A percentile compares a stretch with the other conserved stretches of the same genome.
Evolutionary conservation across 1,140 invertebrate species (phyloP).

Genomic region (Brachionus plicatilis): DNA sequence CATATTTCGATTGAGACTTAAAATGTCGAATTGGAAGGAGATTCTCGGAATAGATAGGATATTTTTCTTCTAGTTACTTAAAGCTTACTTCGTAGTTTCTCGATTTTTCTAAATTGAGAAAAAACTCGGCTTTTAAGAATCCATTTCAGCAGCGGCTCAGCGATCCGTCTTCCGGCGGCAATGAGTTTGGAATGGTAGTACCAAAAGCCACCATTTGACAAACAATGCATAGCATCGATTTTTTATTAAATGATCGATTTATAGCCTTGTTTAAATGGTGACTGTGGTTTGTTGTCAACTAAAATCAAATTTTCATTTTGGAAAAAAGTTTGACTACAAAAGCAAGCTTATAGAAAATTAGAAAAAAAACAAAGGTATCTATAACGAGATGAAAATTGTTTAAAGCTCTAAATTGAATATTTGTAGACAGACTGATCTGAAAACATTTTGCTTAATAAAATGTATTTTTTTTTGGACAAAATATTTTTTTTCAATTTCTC

Average conservation of each 20-base stretch:
- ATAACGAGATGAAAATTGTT: not conserved
- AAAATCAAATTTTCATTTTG: not conserved
- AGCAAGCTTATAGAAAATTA: not conserved
- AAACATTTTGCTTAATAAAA: no score
- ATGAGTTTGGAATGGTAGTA: slow-evolving; percentile 12
- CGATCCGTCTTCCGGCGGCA: not conserved
- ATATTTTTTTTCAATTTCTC: no score
- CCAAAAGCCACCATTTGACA: not conserved
- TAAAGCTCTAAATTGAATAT: no score
- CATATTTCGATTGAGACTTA: not conserved
- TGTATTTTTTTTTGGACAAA: no score
- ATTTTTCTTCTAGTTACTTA: not conserved
- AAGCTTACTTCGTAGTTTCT: slow-evolving; percentile 15
- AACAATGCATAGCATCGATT: not conserved
- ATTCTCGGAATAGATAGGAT: not conserved
- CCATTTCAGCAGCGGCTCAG: slow-evolving; percentile 11
- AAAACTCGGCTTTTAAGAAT: not conserved
- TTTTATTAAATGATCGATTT: not conserved
- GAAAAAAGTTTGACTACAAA: not conserved
- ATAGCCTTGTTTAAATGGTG: not conserved
- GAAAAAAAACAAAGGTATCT: not conserved
- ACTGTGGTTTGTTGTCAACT: not conserved
- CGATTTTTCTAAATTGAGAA: slow-evolving; percentile 19
- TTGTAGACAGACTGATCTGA: no score
- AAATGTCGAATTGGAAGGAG: slow-evolving; percentile 4